These are phyloP conservation scores for Dendroctonus ponderosae DNA, from an alignment of 1,140 invertebrate species.

Conservation along the genomic window DNA sequence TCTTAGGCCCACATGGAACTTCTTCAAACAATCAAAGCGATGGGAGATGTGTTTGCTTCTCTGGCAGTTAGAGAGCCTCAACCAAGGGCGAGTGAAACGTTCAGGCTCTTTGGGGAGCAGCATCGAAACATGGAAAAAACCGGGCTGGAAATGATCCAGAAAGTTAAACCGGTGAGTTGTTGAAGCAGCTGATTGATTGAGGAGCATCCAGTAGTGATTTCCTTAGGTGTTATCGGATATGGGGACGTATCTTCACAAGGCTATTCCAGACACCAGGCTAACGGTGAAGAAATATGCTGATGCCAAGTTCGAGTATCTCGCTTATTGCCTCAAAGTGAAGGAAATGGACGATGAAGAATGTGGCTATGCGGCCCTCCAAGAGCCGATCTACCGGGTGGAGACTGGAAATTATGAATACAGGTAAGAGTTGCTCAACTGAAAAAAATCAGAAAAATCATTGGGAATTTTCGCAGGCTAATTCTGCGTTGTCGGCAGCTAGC, in stretches of 20 bases:
- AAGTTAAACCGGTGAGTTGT: slow-evolving; percentile 78
- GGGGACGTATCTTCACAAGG: slow-evolving; percentile 94
- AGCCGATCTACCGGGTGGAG: slow-evolving; percentile 95
- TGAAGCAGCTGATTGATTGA: not conserved
- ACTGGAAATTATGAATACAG: slow-evolving; percentile 99
- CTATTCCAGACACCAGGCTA: slow-evolving; percentile 95
- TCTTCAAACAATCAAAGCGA: slow-evolving; percentile 68
- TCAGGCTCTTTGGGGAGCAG: slow-evolving; percentile 91
- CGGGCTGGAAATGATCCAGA: slow-evolving; percentile 87
- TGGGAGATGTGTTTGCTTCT: slow-evolving; percentile 91
- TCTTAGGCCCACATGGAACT: slow-evolving; percentile 61
- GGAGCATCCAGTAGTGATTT: not conserved
- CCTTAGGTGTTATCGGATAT: slow-evolving; percentile 83
- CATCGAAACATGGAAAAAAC: slow-evolving; percentile 91
- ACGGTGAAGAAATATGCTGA: slow-evolving; percentile 98
- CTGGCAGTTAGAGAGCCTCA: slow-evolving; percentile 96
- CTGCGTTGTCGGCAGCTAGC: slow-evolving; percentile 94
- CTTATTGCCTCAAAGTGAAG: slow-evolving; percentile 95
- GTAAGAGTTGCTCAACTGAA: slow-evolving; percentile 48
- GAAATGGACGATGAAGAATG: slow-evolving; percentile 99
- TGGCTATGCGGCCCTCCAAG: slow-evolving; percentile 88
- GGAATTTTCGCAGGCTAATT: slow-evolving; percentile 65
- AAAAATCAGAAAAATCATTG: slow-evolving; percentile 2
- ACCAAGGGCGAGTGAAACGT: slow-evolving; percentile 91
- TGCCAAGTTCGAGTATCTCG: slow-evolving; percentile 97